Evolutionary conservation across 2,888 invertebrate species (phyloP).

Genomic region (Dicyrtomina minuta): DNA sequence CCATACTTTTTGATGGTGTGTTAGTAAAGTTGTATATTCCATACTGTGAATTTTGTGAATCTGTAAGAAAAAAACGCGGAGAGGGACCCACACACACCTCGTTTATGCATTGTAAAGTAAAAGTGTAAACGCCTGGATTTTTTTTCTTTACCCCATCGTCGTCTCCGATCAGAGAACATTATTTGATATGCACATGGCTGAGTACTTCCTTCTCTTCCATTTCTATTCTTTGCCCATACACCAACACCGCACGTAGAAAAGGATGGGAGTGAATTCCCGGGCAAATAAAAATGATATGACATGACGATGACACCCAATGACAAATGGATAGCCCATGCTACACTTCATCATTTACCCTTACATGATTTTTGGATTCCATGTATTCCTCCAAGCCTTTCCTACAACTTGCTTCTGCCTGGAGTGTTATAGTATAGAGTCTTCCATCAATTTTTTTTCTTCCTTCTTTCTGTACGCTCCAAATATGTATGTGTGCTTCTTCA

Average conservation of each 20-base stretch:
- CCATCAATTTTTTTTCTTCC: background rate
- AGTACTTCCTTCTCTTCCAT: constrained; percentile 9
- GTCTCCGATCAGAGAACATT: background rate
- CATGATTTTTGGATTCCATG: constrained; percentile 9
- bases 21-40: background rate
- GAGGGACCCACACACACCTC: background rate
- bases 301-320: constrained; percentile 37
- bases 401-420: background rate
- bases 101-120: background rate
- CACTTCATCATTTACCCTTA: constrained; percentile 35
- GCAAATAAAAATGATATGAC: constrained; percentile 44
- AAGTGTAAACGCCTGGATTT: background rate
- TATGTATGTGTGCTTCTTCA: background rate
- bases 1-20: no score
- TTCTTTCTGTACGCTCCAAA: background rate
- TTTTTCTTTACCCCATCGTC: background rate
- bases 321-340: constrained; percentile 40
- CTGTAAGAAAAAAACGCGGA: background rate
- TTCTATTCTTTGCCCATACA: constrained; percentile 9
- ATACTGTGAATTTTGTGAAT: no score
- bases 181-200: constrained; percentile 17
- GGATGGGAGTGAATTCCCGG: background rate
- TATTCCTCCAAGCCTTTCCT: background rate
- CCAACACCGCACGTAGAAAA: background rate
- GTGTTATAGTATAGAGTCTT: no score